Percentiles rank a stretch among this genome's conserved stretches.
Conservation (phyloP, 2,113 vertebrate genomes). For the Prochilodus magdalenae region DNA sequence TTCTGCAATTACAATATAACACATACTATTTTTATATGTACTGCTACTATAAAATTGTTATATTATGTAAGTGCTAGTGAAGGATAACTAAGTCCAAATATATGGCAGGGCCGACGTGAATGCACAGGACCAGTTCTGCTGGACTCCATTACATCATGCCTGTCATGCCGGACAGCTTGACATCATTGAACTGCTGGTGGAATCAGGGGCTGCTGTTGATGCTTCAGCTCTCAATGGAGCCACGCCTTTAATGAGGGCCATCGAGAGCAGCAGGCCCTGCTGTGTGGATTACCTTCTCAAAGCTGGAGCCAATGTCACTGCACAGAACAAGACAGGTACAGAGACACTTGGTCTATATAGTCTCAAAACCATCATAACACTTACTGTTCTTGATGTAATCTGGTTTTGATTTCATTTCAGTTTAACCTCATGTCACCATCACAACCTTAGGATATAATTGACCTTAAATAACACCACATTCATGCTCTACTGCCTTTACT, state of each 20-base stretch:
- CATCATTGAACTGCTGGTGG: slow-evolving; percentile 81
- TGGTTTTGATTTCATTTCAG: neutral
- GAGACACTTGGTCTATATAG: neutral
- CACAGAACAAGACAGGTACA: slow-evolving; percentile 85
- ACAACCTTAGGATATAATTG: neutral
- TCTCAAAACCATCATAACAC: neutral
- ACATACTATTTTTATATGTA: neutral
- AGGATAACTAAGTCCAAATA: neutral
- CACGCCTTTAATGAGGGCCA: slow-evolving; percentile 90
- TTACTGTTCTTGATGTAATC: neutral
- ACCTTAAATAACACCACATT: neutral
- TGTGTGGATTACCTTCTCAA: slow-evolving; percentile 87
- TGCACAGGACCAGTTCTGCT: slow-evolving; percentile 86
- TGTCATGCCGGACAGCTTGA: slow-evolving; percentile 86
- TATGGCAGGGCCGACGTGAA: slow-evolving; percentile 50
- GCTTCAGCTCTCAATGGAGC: slow-evolving; percentile 77
- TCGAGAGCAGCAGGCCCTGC: slow-evolving; percentile 82
- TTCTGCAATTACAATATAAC: neutral
- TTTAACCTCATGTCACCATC: neutral
- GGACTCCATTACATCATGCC: slow-evolving; percentile 95
- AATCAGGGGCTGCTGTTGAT: slow-evolving; percentile 82
- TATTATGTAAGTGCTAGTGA: neutral
- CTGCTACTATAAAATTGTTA: neutral
- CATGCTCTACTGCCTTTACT: neutral
- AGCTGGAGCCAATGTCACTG: slow-evolving; percentile 80